phyloP scores from a whole-genome alignment of 2,888 invertebrate species.

The Xestia ashworthii region DNA sequence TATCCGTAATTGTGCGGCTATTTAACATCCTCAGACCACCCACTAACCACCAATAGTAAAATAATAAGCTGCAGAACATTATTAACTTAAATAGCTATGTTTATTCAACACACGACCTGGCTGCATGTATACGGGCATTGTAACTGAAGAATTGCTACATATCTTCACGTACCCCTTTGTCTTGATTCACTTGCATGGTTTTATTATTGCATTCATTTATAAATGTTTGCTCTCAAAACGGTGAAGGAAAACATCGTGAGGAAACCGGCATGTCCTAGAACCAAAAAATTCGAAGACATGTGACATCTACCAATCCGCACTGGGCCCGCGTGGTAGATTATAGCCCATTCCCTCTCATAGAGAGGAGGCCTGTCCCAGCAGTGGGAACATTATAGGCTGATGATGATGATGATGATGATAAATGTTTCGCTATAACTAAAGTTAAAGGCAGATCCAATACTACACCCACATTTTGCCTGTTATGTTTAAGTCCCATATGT shows the following conservation, averaged over 20 bases:
- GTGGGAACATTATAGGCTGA: too few relatives aligned
- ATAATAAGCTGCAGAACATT: conserved; percentile 26
- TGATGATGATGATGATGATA: too few relatives aligned
- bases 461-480: not conserved
- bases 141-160: conserved; percentile 83
- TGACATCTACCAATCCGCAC: too few relatives aligned
- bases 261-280: too few relatives aligned
- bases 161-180: conserved; percentile 79
- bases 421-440: not conserved
- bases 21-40: conserved; percentile 24
- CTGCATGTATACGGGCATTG: conserved; percentile 77
- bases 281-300: too few relatives aligned
- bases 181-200: conserved; percentile 57
- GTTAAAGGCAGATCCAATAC: too few relatives aligned
- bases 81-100: conserved; percentile 12
- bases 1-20: not conserved
- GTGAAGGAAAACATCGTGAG: too few relatives aligned
- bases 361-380: too few relatives aligned
- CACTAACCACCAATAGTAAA: conserved; percentile 24
- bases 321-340: too few relatives aligned
- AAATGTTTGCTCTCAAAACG: too few relatives aligned
- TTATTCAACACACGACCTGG: conserved; percentile 76
- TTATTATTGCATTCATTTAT: conserved; percentile 12
- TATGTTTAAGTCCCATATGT: not conserved
- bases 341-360: too few relatives aligned